phyloP scores from a whole-genome alignment of 2,113 vertebrate genomes.

The Bathybates hornii region DNA sequence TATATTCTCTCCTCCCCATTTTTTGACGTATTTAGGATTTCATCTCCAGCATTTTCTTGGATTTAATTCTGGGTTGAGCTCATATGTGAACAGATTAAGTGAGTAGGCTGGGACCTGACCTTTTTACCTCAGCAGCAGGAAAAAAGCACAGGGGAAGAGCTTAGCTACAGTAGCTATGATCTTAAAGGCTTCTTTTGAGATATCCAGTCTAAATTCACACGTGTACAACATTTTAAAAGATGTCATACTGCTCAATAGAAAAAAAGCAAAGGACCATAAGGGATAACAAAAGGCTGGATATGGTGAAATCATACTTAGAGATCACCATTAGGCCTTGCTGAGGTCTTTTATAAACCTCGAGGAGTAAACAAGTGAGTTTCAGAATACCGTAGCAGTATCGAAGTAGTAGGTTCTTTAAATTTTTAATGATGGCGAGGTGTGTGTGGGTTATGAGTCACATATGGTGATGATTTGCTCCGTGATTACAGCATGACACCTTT shows the following conservation, averaged over 20 bases:
- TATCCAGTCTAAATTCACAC: not conserved
- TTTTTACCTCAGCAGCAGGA: not conserved
- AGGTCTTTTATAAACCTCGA: not conserved
- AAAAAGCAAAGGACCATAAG: not conserved
- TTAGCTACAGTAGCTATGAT: not conserved
- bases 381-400: not conserved
- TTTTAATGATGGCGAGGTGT: not conserved
- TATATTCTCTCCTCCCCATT: not conserved
- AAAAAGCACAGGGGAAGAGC: not conserved
- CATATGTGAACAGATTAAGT: slow-evolving; percentile 18
- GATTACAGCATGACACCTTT: not conserved
- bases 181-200: not conserved
- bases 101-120: not conserved
- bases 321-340: not conserved
- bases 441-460: slow-evolving; percentile 3
- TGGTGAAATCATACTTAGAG: not conserved
- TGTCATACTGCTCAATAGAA: not conserved
- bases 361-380: slow-evolving; percentile 12
- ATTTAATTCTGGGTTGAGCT: slow-evolving; percentile 22
- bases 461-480: not conserved
- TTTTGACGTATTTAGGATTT: not conserved
- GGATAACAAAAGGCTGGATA: not conserved
- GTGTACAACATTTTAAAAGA: not conserved
- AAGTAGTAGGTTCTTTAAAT: not conserved
- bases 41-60: not conserved